phyloP scores from a whole-genome alignment of 2,113 vertebrate species.

The Charadrius vociferus region DNA sequence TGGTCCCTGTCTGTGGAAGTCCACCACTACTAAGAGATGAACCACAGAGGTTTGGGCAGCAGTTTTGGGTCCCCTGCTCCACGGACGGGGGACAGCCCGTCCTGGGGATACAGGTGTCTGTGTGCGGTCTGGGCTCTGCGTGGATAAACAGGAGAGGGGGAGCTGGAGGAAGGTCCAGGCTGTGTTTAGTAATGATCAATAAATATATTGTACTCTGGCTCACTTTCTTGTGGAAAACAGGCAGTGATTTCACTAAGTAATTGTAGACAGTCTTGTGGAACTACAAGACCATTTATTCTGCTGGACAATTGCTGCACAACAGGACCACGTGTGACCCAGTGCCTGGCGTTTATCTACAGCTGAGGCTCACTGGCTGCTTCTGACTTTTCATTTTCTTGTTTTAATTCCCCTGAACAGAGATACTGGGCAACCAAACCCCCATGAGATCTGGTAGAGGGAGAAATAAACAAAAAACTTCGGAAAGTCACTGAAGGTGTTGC shows the following conservation, averaged over 20 bases:
- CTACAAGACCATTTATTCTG: not conserved
- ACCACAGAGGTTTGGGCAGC: not conserved
- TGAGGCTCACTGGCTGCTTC: not conserved
- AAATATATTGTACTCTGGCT: constrained; percentile 1
- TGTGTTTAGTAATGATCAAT: not conserved
- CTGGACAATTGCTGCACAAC: not conserved
- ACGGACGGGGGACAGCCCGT: not conserved
- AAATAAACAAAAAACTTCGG: not conserved
- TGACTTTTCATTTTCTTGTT: not conserved
- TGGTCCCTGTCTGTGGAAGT: fast-evolving
- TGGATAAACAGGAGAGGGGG: not conserved
- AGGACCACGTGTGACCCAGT: fast-evolving
- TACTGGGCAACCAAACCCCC: not conserved
- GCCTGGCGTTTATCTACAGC: not conserved
- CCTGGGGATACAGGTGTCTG: not conserved
- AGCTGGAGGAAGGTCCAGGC: not conserved
- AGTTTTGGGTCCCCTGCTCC: not conserved
- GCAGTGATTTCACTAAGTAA: constrained; percentile 29
- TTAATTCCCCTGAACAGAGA: not conserved
- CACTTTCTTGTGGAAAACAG: constrained; percentile 27
- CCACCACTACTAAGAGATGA: not conserved
- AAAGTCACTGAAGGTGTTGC: not conserved
- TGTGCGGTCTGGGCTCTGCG: not conserved
- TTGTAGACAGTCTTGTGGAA: not conserved
- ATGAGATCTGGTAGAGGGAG: not conserved